Conservation (phyloP, 2,888 invertebrate genomes). For the Tinea trinotella region DNA sequence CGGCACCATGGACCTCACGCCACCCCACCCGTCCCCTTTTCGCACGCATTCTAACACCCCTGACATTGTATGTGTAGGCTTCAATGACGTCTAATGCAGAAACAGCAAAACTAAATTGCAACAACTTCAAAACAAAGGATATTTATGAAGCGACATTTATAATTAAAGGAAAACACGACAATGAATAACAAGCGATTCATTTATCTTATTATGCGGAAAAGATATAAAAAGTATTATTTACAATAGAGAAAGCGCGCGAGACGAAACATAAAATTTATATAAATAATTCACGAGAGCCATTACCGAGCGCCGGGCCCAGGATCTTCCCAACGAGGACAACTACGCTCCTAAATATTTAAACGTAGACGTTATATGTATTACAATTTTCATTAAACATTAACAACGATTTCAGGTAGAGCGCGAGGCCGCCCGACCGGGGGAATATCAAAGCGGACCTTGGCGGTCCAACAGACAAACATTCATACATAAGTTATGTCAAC, state of each 20-base stretch:
- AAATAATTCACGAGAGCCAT: constrained; percentile 62
- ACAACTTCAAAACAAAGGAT: not conserved
- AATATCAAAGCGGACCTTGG: constrained; percentile 28
- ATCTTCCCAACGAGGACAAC: constrained; percentile 46
- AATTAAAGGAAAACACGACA: constrained; percentile 13
- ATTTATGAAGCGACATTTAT: not conserved
- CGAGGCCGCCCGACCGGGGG: constrained; percentile 22
- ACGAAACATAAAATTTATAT: constrained; percentile 61
- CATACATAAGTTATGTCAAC: constrained; percentile 49
- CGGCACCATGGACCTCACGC: constrained; percentile 28
- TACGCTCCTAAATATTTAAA: constrained; percentile 62
- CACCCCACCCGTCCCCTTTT: constrained; percentile 24
- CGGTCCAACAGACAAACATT: constrained; percentile 35
- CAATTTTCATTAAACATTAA: constrained; percentile 68
- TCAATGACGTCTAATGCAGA: not conserved
- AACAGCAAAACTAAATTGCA: not conserved
- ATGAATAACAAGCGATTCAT: constrained; percentile 12
- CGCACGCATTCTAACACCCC: constrained; percentile 23
- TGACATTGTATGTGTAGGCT: constrained; percentile 13
- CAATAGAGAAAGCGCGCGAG: constrained; percentile 26
- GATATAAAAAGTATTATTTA: constrained; percentile 17
- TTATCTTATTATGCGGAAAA: constrained; percentile 17
- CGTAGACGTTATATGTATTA: constrained; percentile 65
- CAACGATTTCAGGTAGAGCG: constrained; percentile 46
- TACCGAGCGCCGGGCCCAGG: constrained; percentile 39